Evolutionary conservation across 92 coral and sea anemone species (phyloP), one percentile per base, ranked within the genome.

Genomic region (Palythoa caribaeorum): DNA sequence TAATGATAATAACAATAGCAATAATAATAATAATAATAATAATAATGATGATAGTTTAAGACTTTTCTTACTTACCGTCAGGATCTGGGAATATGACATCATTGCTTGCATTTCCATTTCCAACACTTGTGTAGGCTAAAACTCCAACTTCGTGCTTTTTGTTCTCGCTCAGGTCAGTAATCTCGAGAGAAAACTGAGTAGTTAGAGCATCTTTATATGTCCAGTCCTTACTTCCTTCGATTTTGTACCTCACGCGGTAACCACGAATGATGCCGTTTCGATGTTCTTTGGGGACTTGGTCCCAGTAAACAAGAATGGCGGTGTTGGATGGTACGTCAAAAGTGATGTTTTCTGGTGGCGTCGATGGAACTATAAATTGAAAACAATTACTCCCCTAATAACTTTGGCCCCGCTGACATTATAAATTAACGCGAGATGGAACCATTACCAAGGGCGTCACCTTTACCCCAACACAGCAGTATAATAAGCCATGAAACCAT

Each of bases 261-360:
- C 98, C 98, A 11, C 81, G 77, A 21, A 94, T 88, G 55, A 95
- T 89, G 14, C 98, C 98, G 62, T 94, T 94, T 6, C 73, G 90
- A 48, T 92, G 87, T 62, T 92, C 89, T 15, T 69, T 53, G 17
- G 89, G 90, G 37, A 94, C 92, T 21, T 86, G 92, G 21, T 73
- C 16, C 96, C 96, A 94, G 72, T 35, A 59, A 3, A 92, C 75
- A 9, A 50, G 39, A 1, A 94, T 83, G 3, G 92, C 28, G 1
- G 88, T 62, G 48, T 47, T 36, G 13, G 78, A 68, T 20, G 96
- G 94, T 12, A 89, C 84, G 60, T 91, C 94, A 71, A 86, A 94
- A 1, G 92, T 83, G 71, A 94, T 80, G 75, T 94, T 62, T 6
- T 87, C 60, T 3, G 96, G 96, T 12, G 96, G 94, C 85, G 92